phyloP scores from a whole-genome alignment of 2,797 vertebrate genomes.

The Pseudochirops corinnae region DNA sequence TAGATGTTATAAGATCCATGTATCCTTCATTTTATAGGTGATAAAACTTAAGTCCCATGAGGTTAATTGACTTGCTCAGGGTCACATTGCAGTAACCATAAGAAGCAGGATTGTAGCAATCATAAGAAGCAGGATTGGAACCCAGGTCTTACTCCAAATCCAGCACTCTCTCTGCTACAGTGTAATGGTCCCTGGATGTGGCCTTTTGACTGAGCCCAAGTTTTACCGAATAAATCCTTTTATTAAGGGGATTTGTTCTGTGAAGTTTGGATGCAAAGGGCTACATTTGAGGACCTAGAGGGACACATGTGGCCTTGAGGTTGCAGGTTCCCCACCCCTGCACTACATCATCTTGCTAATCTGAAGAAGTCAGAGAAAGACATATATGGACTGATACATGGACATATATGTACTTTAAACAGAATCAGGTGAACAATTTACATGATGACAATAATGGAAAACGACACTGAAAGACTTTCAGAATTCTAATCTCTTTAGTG shows the following conservation, averaged over 20 bases:
- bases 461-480: background rate
- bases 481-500: background rate
- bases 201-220: too few relatives aligned
- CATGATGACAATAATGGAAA: background rate
- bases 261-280: too few relatives aligned
- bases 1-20: background rate
- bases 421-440: background rate
- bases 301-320: too few relatives aligned
- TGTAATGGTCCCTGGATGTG: too few relatives aligned
- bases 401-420: background rate
- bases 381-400: background rate
- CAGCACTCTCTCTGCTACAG: background rate
- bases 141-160: background rate
- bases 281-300: too few relatives aligned
- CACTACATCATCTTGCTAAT: background rate
- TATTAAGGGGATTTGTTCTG: too few relatives aligned
- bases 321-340: too few relatives aligned
- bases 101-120: too few relatives aligned
- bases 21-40: background rate
- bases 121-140: conserved; percentile 11
- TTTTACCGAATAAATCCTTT: too few relatives aligned
- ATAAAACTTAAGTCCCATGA: background rate
- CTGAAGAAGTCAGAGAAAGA: background rate
- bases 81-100: background rate
- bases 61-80: background rate